Conservation (phyloP, 2,888 invertebrate species). For the Cephus spinipes region DNA sequence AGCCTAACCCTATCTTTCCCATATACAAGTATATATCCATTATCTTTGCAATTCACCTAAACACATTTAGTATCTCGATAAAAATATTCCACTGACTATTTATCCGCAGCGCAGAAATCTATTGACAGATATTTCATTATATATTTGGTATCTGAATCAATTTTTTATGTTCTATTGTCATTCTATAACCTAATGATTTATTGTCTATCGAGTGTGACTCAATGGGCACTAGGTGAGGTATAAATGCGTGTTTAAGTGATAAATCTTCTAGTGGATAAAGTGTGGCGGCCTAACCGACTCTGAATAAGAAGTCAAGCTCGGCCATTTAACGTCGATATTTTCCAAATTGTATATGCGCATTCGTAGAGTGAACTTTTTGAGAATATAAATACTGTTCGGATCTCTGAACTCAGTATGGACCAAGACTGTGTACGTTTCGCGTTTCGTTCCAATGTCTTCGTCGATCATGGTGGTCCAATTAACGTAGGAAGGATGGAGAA, state of each 20-base stretch:
- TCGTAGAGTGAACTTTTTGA: background rate
- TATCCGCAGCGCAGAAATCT: background rate
- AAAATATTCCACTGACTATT: background rate
- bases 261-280: constrained; percentile 39
- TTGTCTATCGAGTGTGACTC: constrained; percentile 41
- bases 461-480: background rate
- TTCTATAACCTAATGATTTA: constrained; percentile 48
- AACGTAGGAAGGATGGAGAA: background rate
- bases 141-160: constrained; percentile 34
- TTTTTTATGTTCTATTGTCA: constrained; percentile 42
- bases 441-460: background rate
- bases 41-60: background rate
- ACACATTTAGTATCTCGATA: background rate
- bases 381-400: background rate
- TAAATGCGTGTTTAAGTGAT: constrained; percentile 53
- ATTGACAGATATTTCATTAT: background rate
- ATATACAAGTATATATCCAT: background rate
- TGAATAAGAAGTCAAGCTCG: background rate
- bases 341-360: background rate
- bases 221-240: constrained; percentile 43
- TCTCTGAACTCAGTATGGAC: background rate
- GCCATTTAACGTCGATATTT: constrained; percentile 34
- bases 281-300: background rate
- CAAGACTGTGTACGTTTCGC: background rate
- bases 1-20: background rate